Conservation (phyloP, 2,797 vertebrate genomes). For the Margarornis squamiger region DNA sequence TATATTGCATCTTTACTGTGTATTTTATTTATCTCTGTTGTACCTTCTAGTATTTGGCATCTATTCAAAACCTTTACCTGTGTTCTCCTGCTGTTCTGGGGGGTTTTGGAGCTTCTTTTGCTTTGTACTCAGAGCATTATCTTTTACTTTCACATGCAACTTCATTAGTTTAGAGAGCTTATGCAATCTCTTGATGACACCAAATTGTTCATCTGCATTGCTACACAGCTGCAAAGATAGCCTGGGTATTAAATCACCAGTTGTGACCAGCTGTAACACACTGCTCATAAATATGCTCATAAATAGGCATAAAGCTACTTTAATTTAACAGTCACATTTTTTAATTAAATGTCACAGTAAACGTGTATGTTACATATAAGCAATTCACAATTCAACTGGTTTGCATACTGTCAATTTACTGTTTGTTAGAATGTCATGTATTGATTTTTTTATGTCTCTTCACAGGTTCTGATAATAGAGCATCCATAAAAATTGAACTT, state of each 20-base stretch:
- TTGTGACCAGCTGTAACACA: not conserved
- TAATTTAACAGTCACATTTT: not conserved
- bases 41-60: slow-evolving; percentile 49
- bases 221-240: not conserved
- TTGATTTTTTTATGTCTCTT: not conserved
- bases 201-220: not conserved
- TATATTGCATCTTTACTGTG: slow-evolving; percentile 74
- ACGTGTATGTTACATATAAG: not conserved
- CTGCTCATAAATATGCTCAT: not conserved
- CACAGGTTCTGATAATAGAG: not conserved
- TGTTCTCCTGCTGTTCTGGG: slow-evolving; percentile 43
- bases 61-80: slow-evolving; percentile 65
- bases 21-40: slow-evolving; percentile 77
- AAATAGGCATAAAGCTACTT: not conserved
- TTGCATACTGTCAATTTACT: not conserved
- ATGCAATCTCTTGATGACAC: not conserved
- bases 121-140: not conserved
- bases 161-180: slow-evolving; percentile 29
- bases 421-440: not conserved
- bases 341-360: not conserved
- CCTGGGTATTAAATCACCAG: not conserved
- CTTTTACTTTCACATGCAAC: not conserved
- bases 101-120: not conserved
- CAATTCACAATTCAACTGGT: not conserved
- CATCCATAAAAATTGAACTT: not conserved